phyloP scores from a whole-genome alignment of 2,113 vertebrate genomes.

The Uropsilus gracilis region DNA sequence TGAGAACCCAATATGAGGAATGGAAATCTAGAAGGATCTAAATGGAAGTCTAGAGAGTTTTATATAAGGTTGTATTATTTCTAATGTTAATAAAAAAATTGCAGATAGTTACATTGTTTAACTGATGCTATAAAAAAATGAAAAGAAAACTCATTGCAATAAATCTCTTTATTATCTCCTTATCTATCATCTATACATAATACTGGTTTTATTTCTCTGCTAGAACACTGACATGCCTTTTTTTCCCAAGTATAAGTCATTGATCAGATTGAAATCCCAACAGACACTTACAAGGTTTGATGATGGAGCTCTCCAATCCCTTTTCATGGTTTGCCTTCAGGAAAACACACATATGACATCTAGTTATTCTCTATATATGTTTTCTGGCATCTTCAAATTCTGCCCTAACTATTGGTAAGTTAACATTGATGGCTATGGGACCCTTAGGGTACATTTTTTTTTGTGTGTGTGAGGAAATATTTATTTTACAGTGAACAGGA shows the following conservation, averaged over 20 bases:
- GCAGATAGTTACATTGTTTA: too few species aligned
- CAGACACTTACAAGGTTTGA: neutral
- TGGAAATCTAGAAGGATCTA: too few species aligned
- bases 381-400: slow-evolving; percentile 13
- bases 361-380: neutral
- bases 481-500: slow-evolving; percentile 14
- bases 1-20: neutral
- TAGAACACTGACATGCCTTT: neutral
- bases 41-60: neutral
- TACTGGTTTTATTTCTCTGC: neutral
- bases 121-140: too few species aligned
- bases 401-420: neutral
- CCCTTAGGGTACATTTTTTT: neutral
- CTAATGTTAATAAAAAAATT: too few species aligned
- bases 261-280: neutral
- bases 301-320: neutral
- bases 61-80: neutral
- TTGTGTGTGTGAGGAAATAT: neutral
- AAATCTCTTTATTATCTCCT: neutral
- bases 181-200: neutral
- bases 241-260: neutral
- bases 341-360: neutral
- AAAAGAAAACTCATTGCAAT: neutral
- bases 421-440: neutral
- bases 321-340: neutral